Base-by-base conservation (phyloP, 2,888 invertebrate genomes). In the Lottia gigantea region DNA sequence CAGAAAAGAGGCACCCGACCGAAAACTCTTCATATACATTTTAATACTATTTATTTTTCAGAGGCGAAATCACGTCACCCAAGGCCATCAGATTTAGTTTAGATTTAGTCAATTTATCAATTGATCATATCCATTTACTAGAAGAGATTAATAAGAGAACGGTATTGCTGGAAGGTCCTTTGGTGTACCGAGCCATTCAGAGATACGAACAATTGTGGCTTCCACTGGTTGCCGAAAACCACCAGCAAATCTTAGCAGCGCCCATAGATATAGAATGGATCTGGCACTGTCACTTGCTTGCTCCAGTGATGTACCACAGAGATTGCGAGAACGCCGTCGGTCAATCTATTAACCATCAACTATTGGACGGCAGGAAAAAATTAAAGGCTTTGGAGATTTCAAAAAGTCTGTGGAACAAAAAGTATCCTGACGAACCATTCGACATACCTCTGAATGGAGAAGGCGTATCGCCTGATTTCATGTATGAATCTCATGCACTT, bases 221-320 rank as follows among this genome's bases (percentile, higher is more conserved):
- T 23, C 90, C 90, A 25, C 81, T 89, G 70, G 85, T 85, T 76
- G 87, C 85, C 16, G 76, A 80, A 46, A 70, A 79, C 67, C 19
- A n/a, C n/a, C 71, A 77, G 31, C 68, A 78, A 46, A 70, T 71
- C 64, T 71, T 79, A 69, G 78, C 86, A 19, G 86, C 87, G 47
- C 88, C 89, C 12, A 64, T 89, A 26, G 90, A 90, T 77, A 87
- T 90, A n/a, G 89, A 90, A 71, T 90, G 90, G 90, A 85, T 90
- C 11, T 90, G 90, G 90, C 90, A 90, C 75, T 87, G 87, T 61
- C 88, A 88, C 74, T 78, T 88, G 80, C 75, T 89, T 49, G 80
- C 84, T 11, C 87, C 88, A 3, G 72, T 76, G 8, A 66, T 73
- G 16, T 87, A 88, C 70, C 68, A 74, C 19, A 70, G 75, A 46